A percentile compares a stretch with the other conserved stretches of the same genome.
Conservation (phyloP, 2,797 vertebrate species). For the Alca torda region DNA sequence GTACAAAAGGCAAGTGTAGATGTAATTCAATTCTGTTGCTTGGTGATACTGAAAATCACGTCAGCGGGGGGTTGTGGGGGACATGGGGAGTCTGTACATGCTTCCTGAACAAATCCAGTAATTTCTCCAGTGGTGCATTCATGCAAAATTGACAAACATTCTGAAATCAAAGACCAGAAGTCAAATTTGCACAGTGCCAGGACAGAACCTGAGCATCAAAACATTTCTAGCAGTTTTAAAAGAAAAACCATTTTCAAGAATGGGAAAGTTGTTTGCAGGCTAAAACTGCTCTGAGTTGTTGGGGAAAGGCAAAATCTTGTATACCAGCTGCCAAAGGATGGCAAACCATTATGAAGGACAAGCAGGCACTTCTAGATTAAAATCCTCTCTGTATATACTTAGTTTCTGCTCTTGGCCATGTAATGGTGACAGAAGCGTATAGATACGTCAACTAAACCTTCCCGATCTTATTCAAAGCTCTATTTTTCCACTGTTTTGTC, state of each 20-base stretch:
- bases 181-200: not conserved
- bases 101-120: not conserved
- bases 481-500: not conserved
- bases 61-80: accelerated
- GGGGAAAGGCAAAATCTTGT: not conserved
- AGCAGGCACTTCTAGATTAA: not conserved
- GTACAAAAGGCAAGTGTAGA: not conserved
- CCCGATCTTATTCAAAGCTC: not conserved
- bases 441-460: not conserved
- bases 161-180: not conserved
- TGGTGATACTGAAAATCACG: accelerated
- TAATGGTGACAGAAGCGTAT: not conserved
- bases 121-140: not conserved
- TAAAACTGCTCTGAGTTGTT: not conserved
- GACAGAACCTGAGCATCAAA: not conserved
- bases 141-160: not conserved
- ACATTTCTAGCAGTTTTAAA: not conserved
- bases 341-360: not conserved
- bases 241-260: not conserved
- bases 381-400: not conserved
- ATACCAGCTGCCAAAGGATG: not conserved
- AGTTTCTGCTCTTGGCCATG: not conserved
- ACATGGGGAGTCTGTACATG: not conserved
- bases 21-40: not conserved
- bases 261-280: not conserved